Conservation (phyloP, 2,113 vertebrate genomes). For the Corydoras maculifer region DNA sequence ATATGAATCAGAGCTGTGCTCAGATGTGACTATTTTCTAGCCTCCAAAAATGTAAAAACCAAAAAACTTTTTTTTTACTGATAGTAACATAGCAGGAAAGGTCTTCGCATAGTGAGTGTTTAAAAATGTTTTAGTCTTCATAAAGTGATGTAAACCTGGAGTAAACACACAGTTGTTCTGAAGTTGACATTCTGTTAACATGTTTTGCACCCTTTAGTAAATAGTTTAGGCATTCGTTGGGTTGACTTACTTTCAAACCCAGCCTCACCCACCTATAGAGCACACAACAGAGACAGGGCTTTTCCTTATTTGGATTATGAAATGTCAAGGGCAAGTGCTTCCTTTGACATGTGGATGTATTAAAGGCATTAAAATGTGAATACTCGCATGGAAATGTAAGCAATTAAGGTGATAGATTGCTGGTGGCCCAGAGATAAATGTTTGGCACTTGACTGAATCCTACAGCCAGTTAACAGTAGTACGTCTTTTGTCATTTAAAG, state of each 20-base stretch:
- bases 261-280: not conserved
- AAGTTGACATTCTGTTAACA: slow-evolving; percentile 21
- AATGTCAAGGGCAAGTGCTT: slow-evolving; percentile 60
- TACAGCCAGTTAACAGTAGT: slow-evolving; percentile 33
- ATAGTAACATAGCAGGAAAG: slow-evolving; percentile 13
- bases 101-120: too few relatives aligned
- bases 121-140: too few relatives aligned
- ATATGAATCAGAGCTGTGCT: too few relatives aligned
- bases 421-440: slow-evolving; percentile 45
- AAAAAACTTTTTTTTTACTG: slow-evolving; percentile 28
- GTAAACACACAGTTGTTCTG: slow-evolving; percentile 27
- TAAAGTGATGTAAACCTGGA: too few relatives aligned
- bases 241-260: not conserved
- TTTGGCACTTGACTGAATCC: slow-evolving; percentile 18
- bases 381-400: slow-evolving; percentile 57
- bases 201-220: slow-evolving; percentile 17
- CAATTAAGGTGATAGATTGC: slow-evolving; percentile 71
- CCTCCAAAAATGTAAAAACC: too few relatives aligned
- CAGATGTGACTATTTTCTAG: too few relatives aligned
- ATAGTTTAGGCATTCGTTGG: not conserved
- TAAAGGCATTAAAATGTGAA: slow-evolving; percentile 56
- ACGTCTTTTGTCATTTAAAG: slow-evolving; percentile 33
- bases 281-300: slow-evolving; percentile 38
- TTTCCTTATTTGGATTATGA: slow-evolving; percentile 2
- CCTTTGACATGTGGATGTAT: slow-evolving; percentile 62